Evolutionary conservation across 2,888 invertebrate species (phyloP).

Genomic region (Mythimna pallens): DNA sequence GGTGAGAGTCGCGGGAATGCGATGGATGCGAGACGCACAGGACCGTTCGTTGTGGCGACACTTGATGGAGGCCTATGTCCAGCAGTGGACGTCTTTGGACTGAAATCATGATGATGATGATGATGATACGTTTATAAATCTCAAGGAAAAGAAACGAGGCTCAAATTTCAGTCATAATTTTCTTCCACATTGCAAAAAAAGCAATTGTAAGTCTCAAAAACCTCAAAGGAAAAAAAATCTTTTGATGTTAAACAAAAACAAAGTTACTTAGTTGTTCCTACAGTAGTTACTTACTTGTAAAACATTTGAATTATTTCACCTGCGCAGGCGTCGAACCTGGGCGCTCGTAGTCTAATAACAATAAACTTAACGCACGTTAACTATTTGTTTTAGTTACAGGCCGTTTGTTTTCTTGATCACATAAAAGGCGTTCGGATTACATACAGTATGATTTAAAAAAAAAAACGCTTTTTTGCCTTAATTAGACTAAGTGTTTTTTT

Average conservation of each 20-base stretch:
- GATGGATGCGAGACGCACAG: no score
- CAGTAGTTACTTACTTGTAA: constrained; percentile 16
- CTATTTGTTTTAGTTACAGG: constrained; percentile 70
- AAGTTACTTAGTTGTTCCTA: constrained; percentile 25
- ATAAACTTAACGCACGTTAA: constrained; percentile 71
- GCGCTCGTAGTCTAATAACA: constrained; percentile 67
- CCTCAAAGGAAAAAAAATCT: constrained; percentile 20
- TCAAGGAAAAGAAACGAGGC: no score
- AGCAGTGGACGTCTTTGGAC: no score
- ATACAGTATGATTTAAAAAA: constrained; percentile 57
- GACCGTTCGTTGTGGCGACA: no score
- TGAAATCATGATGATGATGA: no score
- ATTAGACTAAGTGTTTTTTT: no score
- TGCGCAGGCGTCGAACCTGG: constrained; percentile 63
- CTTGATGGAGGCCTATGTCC: no score
- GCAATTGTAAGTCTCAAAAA: background rate
- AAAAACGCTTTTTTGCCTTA: constrained; percentile 18
- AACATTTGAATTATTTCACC: constrained; percentile 62
- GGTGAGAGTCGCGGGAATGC: no score
- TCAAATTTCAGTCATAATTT: no score
- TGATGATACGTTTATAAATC: no score
- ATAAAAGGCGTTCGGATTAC: constrained; percentile 54
- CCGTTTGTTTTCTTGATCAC: constrained; percentile 63
- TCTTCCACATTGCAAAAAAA: background rate
- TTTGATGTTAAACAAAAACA: constrained; percentile 32